Evolutionary conservation across 2,113 vertebrate genomes (phyloP).

Genomic region (Pangasianodon hypophthalmus): DNA sequence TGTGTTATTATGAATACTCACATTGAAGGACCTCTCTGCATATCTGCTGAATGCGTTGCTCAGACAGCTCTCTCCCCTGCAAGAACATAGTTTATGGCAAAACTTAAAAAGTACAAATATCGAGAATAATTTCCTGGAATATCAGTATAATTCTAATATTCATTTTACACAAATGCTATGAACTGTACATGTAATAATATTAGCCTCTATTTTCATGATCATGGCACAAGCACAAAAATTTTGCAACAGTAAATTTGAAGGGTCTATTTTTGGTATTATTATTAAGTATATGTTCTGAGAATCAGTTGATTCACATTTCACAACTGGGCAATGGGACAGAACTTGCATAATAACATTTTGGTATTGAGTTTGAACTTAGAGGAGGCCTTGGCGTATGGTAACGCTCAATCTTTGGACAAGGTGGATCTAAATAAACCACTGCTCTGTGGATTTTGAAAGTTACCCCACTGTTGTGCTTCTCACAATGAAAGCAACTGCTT

Average conservation of each 20-base stretch:
- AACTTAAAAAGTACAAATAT: not conserved
- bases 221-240: not conserved
- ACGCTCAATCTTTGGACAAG: not conserved
- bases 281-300: not conserved
- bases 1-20: conserved; percentile 72
- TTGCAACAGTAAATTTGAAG: not conserved
- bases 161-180: not conserved
- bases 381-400: not conserved
- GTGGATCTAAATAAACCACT: not conserved
- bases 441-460: not conserved
- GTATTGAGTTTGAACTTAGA: not conserved
- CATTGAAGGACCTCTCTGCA: conserved; percentile 90
- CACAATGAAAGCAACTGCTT: not conserved
- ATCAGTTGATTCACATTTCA: not conserved
- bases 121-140: not conserved
- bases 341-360: not conserved
- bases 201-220: not conserved
- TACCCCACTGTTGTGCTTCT: not conserved
- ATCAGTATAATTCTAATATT: not conserved
- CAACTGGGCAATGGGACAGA: not conserved
- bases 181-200: not conserved
- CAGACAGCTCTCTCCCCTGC: conserved; percentile 86
- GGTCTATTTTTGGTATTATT: not conserved
- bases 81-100: conserved; percentile 34
- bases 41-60: conserved; percentile 89